Base-by-base conservation (phyloP, 2,888 invertebrate species). In the Hipparchia semele region DNA sequence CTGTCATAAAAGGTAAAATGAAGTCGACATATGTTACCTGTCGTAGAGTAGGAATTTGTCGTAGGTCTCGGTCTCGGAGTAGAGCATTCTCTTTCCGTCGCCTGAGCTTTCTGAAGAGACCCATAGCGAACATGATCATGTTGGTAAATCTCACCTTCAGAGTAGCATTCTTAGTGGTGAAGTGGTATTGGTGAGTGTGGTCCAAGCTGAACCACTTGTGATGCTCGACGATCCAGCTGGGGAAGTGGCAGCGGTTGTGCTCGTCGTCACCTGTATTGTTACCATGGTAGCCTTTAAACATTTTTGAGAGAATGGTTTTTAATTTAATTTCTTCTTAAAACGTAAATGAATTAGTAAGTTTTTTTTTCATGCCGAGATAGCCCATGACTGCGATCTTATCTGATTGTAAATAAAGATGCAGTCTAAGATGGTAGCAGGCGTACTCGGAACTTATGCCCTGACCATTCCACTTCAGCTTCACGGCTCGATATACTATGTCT, bases 131-230 rank as follows among this genome's bases (percentile, higher is more conserved):
- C n/a, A 56, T 56, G 56, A 49, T 49, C 49, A 49, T 49, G 3
- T 7, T 49, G 46, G 10, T 53, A 53, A 3, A 53, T 53, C 39
- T 68, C 82, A 96, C 95, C 90, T 95, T 95, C 71, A 97, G 91
- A 1, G 96, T 96, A 0, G 96, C 96, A 81, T 97, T 96, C 80
- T 96, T 95, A 75, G 95, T 96, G 13, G 96, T 96, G 84, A 97
- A 96, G 81, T 96, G 96, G 89, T 96, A 97, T 74, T 95, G 95
- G 83, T 95, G 96, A 39, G 95, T 93, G 80, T 96, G 96, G 83
- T 97, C 97, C 73, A 97, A 87, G 73, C 96, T 96, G 87, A 96
- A 95, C 97, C 97, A 97, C 79, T 96, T 96, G 88, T 96, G 96
- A 82, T 97, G 97, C 71, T 96, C 95, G 77, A 96, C 96, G 75